phyloP scores from a whole-genome alignment of 1,140 invertebrate species.

The Ganaspis sp. region DNA sequence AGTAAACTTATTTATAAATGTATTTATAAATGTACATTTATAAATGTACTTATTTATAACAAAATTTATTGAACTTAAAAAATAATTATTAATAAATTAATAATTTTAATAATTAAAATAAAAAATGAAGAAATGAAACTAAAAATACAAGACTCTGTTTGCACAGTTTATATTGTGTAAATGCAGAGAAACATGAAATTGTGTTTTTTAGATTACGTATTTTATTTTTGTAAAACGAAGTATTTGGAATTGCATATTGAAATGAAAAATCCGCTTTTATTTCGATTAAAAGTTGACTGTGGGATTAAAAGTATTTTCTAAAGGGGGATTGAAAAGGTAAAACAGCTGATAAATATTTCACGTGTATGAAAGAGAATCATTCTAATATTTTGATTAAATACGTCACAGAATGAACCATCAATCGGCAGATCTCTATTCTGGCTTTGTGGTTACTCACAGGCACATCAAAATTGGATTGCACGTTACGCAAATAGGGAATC shows the following conservation, averaged over 20 bases:
- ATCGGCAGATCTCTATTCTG: conserved; percentile 26
- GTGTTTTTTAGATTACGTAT: too few species aligned
- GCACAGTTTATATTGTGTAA: too few species aligned
- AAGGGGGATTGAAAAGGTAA: neutral
- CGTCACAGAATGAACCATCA: conserved; percentile 15
- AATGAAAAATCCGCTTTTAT: conserved; percentile 1
- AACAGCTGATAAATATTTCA: conserved; percentile 20
- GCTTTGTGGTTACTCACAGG: conserved; percentile 28
- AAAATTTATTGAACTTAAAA: too few species aligned
- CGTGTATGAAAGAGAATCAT: conserved; percentile 16
- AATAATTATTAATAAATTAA: too few species aligned
- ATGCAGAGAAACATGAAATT: too few species aligned
- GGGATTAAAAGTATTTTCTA: neutral
- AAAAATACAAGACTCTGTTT: too few species aligned
- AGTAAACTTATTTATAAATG: too few species aligned
- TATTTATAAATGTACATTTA: too few species aligned
- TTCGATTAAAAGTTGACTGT: neutral
- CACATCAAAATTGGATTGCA: conserved; percentile 31
- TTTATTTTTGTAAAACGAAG: neutral
- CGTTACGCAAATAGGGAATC: conserved; percentile 27
- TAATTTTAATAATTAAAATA: too few species aligned
- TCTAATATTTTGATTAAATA: conserved; percentile 28
- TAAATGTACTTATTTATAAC: too few species aligned
- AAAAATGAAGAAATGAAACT: too few species aligned
- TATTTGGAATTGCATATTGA: neutral